Percentiles rank a stretch among this genome's conserved stretches.
Evolutionary conservation across 2,113 vertebrate genomes (phyloP).

Genomic region (Rhinolophus sinicus): DNA sequence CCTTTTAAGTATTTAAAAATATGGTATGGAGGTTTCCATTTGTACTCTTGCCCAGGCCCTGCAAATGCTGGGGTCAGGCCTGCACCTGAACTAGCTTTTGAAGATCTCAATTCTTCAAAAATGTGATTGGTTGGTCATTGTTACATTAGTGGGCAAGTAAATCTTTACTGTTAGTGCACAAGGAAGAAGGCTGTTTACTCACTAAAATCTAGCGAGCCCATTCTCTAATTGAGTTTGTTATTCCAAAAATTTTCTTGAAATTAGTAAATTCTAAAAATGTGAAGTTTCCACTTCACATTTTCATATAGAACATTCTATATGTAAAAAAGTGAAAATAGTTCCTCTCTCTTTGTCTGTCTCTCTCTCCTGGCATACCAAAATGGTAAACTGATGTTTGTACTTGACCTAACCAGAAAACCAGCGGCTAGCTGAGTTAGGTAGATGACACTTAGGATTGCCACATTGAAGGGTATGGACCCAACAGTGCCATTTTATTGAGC

Average conservation of each 20-base stretch:
- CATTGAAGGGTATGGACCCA: background rate
- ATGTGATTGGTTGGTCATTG: background rate
- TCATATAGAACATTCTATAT: background rate
- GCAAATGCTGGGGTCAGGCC: background rate
- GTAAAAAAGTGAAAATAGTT: background rate
- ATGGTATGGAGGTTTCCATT: accelerated
- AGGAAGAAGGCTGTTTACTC: background rate
- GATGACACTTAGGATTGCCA: background rate
- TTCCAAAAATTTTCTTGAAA: background rate
- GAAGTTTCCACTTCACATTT: background rate
- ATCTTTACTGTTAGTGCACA: background rate
- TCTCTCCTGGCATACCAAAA: background rate
- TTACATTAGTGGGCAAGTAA: background rate
- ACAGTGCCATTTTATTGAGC: background rate
- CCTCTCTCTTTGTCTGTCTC: background rate
- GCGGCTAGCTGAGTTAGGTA: background rate
- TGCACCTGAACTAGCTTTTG: background rate
- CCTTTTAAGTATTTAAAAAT: background rate
- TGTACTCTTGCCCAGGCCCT: background rate
- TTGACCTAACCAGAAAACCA: background rate
- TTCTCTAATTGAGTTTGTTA: background rate
- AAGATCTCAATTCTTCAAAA: background rate
- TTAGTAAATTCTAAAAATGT: background rate
- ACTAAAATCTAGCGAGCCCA: background rate
- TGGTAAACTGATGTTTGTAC: background rate